A percentile compares a stretch with the other conserved stretches of the same genome.
Conservation (phyloP, 23 tunicate species). For the Botrylloides violaceus region DNA sequence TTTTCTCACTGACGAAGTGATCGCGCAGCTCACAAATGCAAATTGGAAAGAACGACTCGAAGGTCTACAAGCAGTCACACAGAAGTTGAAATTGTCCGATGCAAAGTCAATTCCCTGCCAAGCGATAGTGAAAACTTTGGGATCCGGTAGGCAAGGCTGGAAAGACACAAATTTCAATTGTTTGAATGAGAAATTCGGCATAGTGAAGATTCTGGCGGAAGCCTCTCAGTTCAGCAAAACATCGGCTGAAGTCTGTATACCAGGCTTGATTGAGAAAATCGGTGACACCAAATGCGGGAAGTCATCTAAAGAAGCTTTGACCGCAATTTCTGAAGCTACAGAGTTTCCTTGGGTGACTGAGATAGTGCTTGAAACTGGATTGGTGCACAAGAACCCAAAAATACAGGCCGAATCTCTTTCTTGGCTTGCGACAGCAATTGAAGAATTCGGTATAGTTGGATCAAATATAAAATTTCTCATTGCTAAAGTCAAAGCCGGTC, state of each 20-base stretch:
- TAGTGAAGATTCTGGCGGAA: conserved; percentile 49
- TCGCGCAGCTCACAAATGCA: conserved; percentile 41
- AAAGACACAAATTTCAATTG: conserved; percentile 94
- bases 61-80: conserved; percentile 54
- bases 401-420: conserved; percentile 65
- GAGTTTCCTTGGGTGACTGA: conserved; percentile 68
- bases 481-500: conserved; percentile 51
- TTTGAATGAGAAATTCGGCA: conserved; percentile 65
- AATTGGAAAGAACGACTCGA: conserved; percentile 95
- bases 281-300: conserved; percentile 79
- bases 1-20: conserved; percentile 51
- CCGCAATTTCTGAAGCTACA: conserved; percentile 60
- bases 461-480: conserved; percentile 57
- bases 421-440: conserved; percentile 53
- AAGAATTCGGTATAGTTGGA: conserved; percentile 65
- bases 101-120: conserved; percentile 47
- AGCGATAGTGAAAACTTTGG: conserved; percentile 61
- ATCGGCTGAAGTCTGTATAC: conserved; percentile 44
- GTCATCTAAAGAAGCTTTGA: conserved; percentile 59
- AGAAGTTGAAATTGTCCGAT: conserved; percentile 53
- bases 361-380: conserved; percentile 35
- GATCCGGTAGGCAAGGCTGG: conserved; percentile 74
- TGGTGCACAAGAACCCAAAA: conserved; percentile 88
- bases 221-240: conserved; percentile 64
- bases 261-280: conserved; percentile 69